A percentile compares a stretch with the other conserved stretches of the same genome.
These are phyloP conservation scores for Vidua macroura DNA, from an alignment of 2,113 vertebrate species.

Conservation along the genomic window DNA sequence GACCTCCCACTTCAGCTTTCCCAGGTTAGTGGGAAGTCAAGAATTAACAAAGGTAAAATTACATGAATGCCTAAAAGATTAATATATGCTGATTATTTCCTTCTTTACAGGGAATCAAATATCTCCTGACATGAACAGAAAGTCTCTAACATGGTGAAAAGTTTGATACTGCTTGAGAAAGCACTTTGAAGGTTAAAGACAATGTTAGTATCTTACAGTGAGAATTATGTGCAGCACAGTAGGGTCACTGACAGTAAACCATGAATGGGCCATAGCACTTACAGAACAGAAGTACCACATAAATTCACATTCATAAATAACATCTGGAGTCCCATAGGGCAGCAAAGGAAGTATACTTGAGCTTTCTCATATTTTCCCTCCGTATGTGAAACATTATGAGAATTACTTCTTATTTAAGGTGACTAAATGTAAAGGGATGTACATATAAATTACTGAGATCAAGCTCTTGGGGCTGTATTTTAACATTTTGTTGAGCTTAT, in stretches of 20 bases:
- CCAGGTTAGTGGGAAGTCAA: constrained; percentile 10
- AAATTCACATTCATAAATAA: neutral
- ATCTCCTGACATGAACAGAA: neutral
- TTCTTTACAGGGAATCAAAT: neutral
- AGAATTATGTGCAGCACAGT: neutral
- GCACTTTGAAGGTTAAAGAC: neutral
- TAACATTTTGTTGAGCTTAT: neutral
- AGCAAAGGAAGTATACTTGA: neutral
- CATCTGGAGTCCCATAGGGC: neutral
- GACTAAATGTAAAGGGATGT: neutral
- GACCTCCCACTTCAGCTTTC: neutral
- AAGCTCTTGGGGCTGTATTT: neutral
- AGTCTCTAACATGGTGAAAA: neutral
- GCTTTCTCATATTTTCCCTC: neutral
- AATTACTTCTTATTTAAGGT: neutral
- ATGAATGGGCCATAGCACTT: neutral
- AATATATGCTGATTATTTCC: neutral
- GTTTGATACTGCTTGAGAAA: neutral
- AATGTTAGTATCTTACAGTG: neutral
- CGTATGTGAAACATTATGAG: neutral
- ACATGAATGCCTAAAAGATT: neutral
- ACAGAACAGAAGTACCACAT: neutral
- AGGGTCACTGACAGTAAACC: neutral
- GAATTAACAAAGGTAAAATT: constrained; percentile 1
- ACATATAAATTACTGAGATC: neutral